Evolutionary conservation across 1,140 invertebrate species (phyloP).

Genomic region (Aradophagus sp.): DNA sequence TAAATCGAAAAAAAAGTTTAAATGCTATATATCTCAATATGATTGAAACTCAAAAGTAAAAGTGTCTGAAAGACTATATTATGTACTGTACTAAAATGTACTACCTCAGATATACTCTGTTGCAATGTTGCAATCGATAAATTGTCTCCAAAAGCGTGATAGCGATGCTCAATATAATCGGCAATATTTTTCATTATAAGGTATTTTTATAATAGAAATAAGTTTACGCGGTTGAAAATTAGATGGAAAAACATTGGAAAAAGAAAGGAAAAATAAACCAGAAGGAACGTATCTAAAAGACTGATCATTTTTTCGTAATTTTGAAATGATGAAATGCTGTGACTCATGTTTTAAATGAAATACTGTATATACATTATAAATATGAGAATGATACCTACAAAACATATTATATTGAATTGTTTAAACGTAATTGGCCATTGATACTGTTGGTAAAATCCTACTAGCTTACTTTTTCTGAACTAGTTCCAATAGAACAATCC

Average conservation of each 20-base stretch:
- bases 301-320: constrained; percentile 42
- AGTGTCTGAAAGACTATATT: too few species aligned
- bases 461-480: too few species aligned
- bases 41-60: too few species aligned
- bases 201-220: constrained; percentile 44
- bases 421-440: too few species aligned
- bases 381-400: too few species aligned
- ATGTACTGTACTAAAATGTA: constrained; percentile 21
- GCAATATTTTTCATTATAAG: constrained; percentile 50
- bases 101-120: constrained; percentile 46
- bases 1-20: too few species aligned
- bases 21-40: too few species aligned
- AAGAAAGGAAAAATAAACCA: too few species aligned
- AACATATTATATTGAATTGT: too few species aligned
- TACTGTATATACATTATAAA: constrained; percentile 25
- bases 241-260: constrained; percentile 22
- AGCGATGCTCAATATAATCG: constrained; percentile 43
- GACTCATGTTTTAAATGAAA: constrained; percentile 28
- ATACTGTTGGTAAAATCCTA: too few species aligned
- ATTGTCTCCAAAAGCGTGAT: constrained; percentile 45
- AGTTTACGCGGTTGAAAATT: constrained; percentile 24
- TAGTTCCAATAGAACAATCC: too few species aligned
- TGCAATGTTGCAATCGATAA: constrained; percentile 35
- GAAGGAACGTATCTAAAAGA: constrained; percentile 40
- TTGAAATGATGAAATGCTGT: constrained; percentile 38